Evolutionary conservation across 30 jellyfish, hydroid and myxozoan genomes (phyloP), one percentile per base, ranked within the genome.

Genomic region (Chironex yamaguchii): DNA sequence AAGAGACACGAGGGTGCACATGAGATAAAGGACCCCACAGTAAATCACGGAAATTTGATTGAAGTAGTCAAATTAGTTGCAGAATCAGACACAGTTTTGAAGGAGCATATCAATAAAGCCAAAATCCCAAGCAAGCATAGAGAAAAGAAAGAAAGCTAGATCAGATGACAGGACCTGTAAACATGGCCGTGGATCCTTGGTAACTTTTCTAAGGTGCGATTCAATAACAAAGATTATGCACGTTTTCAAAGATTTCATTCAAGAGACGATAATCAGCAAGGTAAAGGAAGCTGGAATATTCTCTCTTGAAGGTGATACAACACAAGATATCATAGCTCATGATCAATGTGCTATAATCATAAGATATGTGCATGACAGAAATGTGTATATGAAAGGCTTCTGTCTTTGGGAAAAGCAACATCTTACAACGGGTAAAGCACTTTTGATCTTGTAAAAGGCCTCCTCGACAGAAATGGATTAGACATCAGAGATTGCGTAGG

Each of bases 131-230:
- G 89, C 48, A 17, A 2, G 48, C 21, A 34, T 23, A 72, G 72
- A 21, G 51, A 36, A 23, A 72, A 29, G 3, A n/a, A n/a, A n/a
- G n/a, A n/a, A n/a, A n/a, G n/a, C n/a, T n/a, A n/a, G n/a, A n/a
- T 62, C 34, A 4, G 78, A 65, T 2, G 21, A 27, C 13, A 34
- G 29, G 4, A 1, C 9, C 17, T 34, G 62, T 48, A 79, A 62
- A 20, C 42, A 80, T 80, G 91, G 91, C 51, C 91, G 76, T n/a
- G 73, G 80, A 67, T 30, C 66, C 6, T 13, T 72, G n/a, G 86
- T 36, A 1, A 72, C 73, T 26, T 36, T 72, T 72, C 54, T 72
- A 11, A 72, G 86, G 34, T 4, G 50, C 28, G 86, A 72, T 34
- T 36, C 62, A 34, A 36, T 21, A 79, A 3, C 84, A n/a, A 58